Conservation (phyloP, 1,140 invertebrate species). For the Musca domestica region DNA sequence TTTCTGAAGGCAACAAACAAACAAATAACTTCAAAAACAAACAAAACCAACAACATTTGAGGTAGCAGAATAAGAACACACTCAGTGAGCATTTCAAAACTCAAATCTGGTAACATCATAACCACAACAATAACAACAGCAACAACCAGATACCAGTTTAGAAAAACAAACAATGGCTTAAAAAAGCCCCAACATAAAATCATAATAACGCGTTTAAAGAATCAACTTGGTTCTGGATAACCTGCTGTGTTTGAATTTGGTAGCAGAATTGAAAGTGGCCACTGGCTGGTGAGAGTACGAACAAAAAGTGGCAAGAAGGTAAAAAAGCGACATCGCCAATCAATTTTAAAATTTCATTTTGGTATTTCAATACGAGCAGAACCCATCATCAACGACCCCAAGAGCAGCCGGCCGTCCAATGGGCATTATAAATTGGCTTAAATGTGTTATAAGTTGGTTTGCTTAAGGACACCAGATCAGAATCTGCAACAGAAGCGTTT, state of each 20-base stretch:
- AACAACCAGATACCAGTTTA: not conserved
- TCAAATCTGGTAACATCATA: slow-evolving; percentile 19
- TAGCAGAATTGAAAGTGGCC: not conserved
- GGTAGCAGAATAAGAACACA: not conserved
- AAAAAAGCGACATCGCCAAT: slow-evolving; percentile 13
- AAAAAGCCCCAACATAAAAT: not conserved
- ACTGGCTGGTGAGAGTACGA: not conserved
- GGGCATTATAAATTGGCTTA: too few species aligned
- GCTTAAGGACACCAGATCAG: too few species aligned
- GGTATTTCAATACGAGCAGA: slow-evolving; percentile 3
- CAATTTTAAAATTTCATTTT: slow-evolving; percentile 13
- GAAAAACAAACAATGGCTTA: not conserved
- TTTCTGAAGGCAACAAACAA: not conserved
- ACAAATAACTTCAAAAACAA: not conserved
- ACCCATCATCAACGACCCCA: too few species aligned
- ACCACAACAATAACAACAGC: not conserved
- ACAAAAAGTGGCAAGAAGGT: not conserved
- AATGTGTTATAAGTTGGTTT: too few species aligned
- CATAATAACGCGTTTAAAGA: too few species aligned
- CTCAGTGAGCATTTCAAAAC: not conserved
- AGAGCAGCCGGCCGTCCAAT: too few species aligned
- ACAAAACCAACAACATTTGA: not conserved
- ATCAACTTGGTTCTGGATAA: not conserved
- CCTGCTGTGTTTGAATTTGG: slow-evolving; percentile 14
- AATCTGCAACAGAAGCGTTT: too few species aligned